Conservation (phyloP, 2,113 vertebrate genomes). For the Zeus faber region DNA sequence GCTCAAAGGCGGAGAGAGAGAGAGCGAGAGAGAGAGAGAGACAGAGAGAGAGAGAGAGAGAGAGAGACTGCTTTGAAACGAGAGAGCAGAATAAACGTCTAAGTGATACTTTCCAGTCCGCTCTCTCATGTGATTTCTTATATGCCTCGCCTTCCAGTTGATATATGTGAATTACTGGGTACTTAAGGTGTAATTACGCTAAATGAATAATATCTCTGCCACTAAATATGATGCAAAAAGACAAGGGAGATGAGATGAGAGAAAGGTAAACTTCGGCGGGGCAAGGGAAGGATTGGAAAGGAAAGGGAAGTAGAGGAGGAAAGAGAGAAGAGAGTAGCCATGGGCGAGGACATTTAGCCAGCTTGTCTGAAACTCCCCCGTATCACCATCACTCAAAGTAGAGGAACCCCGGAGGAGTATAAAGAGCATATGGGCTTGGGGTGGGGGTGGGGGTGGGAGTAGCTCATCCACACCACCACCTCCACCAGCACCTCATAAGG, state of each 20-base stretch:
- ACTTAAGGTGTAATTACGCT: conserved; percentile 50
- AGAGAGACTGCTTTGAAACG: conserved; percentile 47
- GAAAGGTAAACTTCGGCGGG: not conserved
- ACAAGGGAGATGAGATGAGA: not conserved
- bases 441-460: not conserved
- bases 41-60: too few relatives aligned
- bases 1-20: conserved; percentile 40
- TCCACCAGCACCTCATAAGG: conserved; percentile 47
- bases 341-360: not conserved
- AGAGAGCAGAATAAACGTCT: conserved; percentile 44
- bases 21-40: too few relatives aligned
- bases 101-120: conserved; percentile 57
- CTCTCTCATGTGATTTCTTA: conserved; percentile 48
- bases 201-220: conserved; percentile 41
- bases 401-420: not conserved
- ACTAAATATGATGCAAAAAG: conserved; percentile 25
- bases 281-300: too few relatives aligned
- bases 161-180: conserved; percentile 36
- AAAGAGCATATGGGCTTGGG: not conserved
- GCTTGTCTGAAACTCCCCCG: too few relatives aligned
- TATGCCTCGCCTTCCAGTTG: conserved; percentile 31
- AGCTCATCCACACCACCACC: not conserved
- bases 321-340: not conserved
- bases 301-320: not conserved
- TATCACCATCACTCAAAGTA: too few relatives aligned